A percentile compares a stretch with the other conserved stretches of the same genome.
These are phyloP conservation scores for Promerops cafer DNA, from an alignment of 2,113 vertebrate species.

Conservation along the genomic window DNA sequence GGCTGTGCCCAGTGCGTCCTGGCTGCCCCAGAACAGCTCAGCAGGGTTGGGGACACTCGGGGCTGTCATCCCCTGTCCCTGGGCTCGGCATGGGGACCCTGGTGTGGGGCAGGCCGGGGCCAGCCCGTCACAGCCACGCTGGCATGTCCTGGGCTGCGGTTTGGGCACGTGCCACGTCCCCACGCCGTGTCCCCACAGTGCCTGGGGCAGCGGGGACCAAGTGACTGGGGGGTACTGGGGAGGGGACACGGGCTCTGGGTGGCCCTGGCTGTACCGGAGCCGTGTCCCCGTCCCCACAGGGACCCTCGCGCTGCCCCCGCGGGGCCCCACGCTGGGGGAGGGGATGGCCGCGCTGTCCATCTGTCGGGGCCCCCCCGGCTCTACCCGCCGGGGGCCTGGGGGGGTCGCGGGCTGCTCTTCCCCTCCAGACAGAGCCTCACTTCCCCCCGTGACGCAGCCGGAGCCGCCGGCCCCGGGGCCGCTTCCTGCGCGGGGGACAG, in stretches of 20 bases:
- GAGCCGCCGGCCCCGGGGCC: not conserved
- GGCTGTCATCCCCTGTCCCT: not conserved
- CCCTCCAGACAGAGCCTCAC: slow-evolving; percentile 70
- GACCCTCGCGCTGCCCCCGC: not conserved
- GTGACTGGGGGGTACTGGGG: rapidly evolving
- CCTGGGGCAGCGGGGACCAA: not conserved
- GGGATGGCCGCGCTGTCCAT: not conserved
- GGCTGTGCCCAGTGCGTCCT: not conserved
- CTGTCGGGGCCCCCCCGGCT: not conserved
- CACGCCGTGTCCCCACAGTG: not conserved
- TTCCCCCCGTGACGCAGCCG: slow-evolving; percentile 55
- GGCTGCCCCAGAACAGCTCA: not conserved
- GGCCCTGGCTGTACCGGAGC: not conserved
- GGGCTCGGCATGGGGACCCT: not conserved
- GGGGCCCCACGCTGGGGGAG: not conserved
- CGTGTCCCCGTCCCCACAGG: not conserved
- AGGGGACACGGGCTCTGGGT: not conserved
- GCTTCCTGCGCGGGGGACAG: not conserved
- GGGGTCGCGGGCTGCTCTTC: slow-evolving; percentile 26
- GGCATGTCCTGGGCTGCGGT: not conserved
- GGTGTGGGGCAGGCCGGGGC: not conserved
- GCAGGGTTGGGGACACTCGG: not conserved
- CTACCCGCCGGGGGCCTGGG: not conserved
- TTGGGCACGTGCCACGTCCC: not conserved
- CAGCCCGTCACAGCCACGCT: not conserved